Conservation (phyloP, 2,888 invertebrate species). For the Scaptomyza caliginosa region DNA sequence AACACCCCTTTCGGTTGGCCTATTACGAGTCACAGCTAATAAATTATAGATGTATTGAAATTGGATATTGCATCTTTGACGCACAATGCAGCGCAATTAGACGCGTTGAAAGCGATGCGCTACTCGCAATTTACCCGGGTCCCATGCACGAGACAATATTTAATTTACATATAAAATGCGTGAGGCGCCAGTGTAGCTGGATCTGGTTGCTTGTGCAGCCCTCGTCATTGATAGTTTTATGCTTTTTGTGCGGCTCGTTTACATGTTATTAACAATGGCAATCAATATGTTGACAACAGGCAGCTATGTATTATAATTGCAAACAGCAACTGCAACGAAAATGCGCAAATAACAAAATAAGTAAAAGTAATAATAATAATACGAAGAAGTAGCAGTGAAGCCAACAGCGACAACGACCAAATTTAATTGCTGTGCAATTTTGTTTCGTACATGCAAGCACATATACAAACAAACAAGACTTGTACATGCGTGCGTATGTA, state of each 20-base stretch:
- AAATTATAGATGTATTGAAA: conserved; percentile 67
- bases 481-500: background rate
- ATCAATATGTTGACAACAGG: conserved; percentile 71
- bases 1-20: conserved; percentile 17
- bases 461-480: too few species aligned
- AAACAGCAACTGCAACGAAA: conserved; percentile 28
- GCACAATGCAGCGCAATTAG: conserved; percentile 71
- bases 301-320: conserved; percentile 50
- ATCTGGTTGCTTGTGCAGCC: conserved; percentile 8
- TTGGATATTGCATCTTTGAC: conserved; percentile 53
- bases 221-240: conserved; percentile 11
- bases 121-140: background rate
- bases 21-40: conserved; percentile 57
- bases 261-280: conserved; percentile 48
- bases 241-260: conserved; percentile 27
- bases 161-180: background rate
- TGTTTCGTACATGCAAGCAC: background rate
- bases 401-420: conserved; percentile 5
- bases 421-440: conserved; percentile 43
- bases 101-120: conserved; percentile 23
- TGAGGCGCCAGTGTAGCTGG: background rate
- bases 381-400: too few species aligned
- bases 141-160: background rate
- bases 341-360: background rate
- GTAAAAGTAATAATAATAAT: background rate